Conservation (phyloP, 1,140 invertebrate genomes). For the Bilobella aurantiaca region DNA sequence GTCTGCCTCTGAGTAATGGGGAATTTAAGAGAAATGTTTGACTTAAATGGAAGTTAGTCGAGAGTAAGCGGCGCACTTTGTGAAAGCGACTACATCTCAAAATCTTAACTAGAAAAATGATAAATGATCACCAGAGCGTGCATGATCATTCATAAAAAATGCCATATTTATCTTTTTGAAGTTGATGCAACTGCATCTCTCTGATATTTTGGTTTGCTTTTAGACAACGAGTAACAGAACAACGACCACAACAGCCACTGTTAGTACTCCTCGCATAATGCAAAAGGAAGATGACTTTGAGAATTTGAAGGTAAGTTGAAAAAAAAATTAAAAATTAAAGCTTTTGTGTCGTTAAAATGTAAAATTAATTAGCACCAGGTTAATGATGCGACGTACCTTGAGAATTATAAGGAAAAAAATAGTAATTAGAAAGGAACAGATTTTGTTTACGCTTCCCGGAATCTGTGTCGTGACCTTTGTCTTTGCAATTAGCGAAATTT, state of each 20-base stretch:
- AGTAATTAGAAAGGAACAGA: background rate
- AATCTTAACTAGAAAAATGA: background rate
- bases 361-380: background rate
- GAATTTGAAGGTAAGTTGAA: conserved; percentile 27
- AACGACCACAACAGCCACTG: conserved; percentile 31
- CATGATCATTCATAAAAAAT: background rate
- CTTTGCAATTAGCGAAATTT: background rate
- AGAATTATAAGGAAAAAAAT: background rate
- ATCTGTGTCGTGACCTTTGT: too few species aligned
- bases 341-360: background rate
- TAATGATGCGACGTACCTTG: background rate
- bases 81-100: background rate
- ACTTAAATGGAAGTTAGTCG: too few species aligned
- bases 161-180: background rate
- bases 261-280: background rate
- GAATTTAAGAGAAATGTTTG: too few species aligned
- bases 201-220: conserved; percentile 12
- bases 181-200: too few species aligned
- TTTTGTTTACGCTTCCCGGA: background rate
- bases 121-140: background rate
- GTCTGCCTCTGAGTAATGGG: too few species aligned
- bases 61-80: too few species aligned
- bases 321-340: background rate
- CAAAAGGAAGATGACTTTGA: conserved; percentile 31
- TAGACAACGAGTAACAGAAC: conserved; percentile 33